Base-by-base conservation (phyloP, 2,113 vertebrate genomes). In the Oenanthe oenanthe region DNA sequence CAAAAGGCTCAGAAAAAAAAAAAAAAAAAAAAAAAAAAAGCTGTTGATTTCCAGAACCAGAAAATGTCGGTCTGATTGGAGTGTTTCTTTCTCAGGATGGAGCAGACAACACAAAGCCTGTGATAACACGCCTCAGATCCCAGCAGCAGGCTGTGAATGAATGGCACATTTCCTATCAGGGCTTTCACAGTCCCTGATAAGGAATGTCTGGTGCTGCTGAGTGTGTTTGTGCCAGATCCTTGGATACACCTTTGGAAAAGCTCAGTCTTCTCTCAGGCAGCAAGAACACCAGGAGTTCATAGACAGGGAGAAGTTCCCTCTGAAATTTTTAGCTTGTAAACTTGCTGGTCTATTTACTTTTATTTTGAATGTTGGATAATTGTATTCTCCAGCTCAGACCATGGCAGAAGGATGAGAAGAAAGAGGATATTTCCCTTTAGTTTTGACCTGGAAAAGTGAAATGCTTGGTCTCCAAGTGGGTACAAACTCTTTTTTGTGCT, bases 81-180 rank as follows among this genome's bases (percentile, higher is more conserved):
- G 20, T 38, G 82, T 94, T 95, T 96, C 96, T 92, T 94, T 94
- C 97, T 95, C 93, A 90, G 85, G 95, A 93, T 80, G 87, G 62
- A 93, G 53, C 28, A 89, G 85, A 91, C 93, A 97, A 85, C 70
- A 54, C 80, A 95, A 89, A 93, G 57, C 70, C 0, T 95, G 81
- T 92, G 80, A 93, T 96, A 96, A 89, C 68, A 43, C 1, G 25
- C 67, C 58, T 5, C 2, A 72, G 66, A 42, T 88, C 63, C 90
- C 90, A 95, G 53, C 88, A 96, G 75, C 94, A 94, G 71, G 80
- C 78, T 22, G 32, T 91, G 81, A 94, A 77, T 84, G 57, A 77
- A 80, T 77, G 85, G 80, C 65, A 51, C 97, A 53, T 92, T 97
- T 96, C 94, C 95, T 92, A 90, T 77, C 93, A 26, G 1, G 12